Base-by-base conservation (phyloP, 2,113 vertebrate genomes). In the Taurulus bubalis region DNA sequence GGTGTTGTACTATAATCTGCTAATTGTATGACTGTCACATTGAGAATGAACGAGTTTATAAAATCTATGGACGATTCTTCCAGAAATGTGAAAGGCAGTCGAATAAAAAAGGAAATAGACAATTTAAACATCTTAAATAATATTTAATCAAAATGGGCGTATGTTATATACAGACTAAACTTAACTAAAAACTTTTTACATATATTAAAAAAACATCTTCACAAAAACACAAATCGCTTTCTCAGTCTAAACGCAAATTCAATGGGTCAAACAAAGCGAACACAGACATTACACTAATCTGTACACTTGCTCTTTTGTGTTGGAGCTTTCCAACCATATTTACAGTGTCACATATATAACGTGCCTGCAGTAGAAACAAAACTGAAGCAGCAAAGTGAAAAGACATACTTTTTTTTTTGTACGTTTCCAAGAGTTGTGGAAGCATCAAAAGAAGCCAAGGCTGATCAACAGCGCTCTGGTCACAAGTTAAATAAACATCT, bases 181-280 rank as follows among this genome's bases (percentile, higher is more conserved):
- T 95, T 97, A 97, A 98, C 95, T 96, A 97, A 86, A 97, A 97
- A 95, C 93, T 94, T 96, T 98, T 94, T 96, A 98, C 97, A 98
- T 97, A 98, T 97, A 98, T 98, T 97, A 98, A 98, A 98, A 97
- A 97, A 96, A 95, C 95, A 96, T 97, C 94, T 96, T 96, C 95
- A 98, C 96, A 96, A 94, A 94, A 94, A 69, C 67, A 95, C 95
- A 96, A 94, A 71, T 63, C 59, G 93, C 96, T 96, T 96, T 94
- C 95, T 95, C 94, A 96, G 94, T 80, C 75, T 75, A 71, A 87
- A 84, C 94, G 90, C 60, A 91, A 95, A 94, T 91, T 85, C 59
- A 92, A 91, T 85, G 73, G 68, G 62, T 79, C 47, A 86, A 91
- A 89, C 87, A 92, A 94, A 93, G 93, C 89, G 92, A 96, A 96